These are phyloP conservation scores for Larimichthys polyactis DNA, from an alignment of 2,113 vertebrate genomes.

Conservation along the genomic window DNA sequence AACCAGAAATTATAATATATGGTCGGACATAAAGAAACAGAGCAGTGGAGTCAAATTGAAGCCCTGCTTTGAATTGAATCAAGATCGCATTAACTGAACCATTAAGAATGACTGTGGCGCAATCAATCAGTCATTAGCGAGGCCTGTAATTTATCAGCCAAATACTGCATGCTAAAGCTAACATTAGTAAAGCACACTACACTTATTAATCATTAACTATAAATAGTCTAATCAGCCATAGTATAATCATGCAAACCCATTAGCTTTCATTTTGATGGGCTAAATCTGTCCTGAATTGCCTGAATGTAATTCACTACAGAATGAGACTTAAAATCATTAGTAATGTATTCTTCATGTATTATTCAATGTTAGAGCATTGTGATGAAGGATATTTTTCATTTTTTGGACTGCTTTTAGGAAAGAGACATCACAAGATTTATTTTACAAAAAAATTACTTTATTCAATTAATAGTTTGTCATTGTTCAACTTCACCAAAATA, in stretches of 20 bases:
- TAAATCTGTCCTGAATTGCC: background rate
- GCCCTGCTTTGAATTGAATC: constrained; percentile 48
- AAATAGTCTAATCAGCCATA: no score
- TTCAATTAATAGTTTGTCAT: background rate
- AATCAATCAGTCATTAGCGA: constrained; percentile 45
- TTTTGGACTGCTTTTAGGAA: background rate
- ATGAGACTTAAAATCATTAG: background rate
- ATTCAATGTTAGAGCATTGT: background rate
- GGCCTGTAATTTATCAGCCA: constrained; percentile 46
- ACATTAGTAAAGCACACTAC: background rate
- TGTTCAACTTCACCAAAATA: background rate
- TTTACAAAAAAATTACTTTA: no score
- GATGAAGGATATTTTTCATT: background rate
- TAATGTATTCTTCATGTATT: background rate
- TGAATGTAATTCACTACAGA: background rate
- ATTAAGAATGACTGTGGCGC: constrained; percentile 23
- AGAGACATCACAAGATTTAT: background rate
- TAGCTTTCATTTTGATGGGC: background rate
- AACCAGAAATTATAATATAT: constrained; percentile 8
- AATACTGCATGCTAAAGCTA: constrained; percentile 33
- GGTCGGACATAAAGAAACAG: constrained; percentile 22
- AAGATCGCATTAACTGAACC: constrained; percentile 41
- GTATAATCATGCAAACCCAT: background rate
- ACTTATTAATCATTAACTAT: constrained; percentile 4
- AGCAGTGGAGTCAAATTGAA: constrained; percentile 24